These are phyloP conservation scores for Ferdinandea cuprea DNA, from an alignment of 2,888 invertebrate genomes.

Conservation along the genomic window DNA sequence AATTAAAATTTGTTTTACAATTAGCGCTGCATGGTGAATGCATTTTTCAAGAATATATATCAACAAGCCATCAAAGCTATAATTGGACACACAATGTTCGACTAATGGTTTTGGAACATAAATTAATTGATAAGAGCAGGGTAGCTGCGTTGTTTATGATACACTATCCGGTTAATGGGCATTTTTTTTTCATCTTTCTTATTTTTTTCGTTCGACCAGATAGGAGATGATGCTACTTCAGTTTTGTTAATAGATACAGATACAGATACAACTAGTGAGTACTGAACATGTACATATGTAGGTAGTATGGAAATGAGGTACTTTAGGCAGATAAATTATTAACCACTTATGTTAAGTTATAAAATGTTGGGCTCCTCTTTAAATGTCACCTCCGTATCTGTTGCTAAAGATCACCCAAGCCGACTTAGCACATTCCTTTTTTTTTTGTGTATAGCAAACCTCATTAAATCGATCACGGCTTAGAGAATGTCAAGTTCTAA, in stretches of 20 bases:
- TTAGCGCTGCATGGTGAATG: conserved; percentile 47
- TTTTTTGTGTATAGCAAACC: no score
- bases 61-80: conserved; percentile 49
- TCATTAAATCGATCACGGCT: conserved; percentile 41
- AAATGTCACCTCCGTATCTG: no score
- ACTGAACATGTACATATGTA: conserved; percentile 3
- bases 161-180: conserved; percentile 12
- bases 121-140: conserved; percentile 70
- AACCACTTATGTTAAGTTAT: no score
- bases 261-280: conserved; percentile 21
- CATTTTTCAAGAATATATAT: conserved; percentile 29
- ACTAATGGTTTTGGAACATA: conserved; percentile 69
- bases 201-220: neutral
- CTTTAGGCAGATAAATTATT: no score
- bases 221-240: neutral
- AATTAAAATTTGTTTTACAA: conserved; percentile 60
- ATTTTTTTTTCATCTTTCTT: neutral
- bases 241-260: conserved; percentile 29
- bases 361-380: no score
- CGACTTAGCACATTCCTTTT: no score
- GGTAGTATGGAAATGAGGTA: no score
- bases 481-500: conserved; percentile 39
- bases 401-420: neutral
- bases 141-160: conserved; percentile 16
- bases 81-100: conserved; percentile 58